phyloP scores from a whole-genome alignment of 2,113 vertebrate genomes.

The Cygnus atratus region DNA sequence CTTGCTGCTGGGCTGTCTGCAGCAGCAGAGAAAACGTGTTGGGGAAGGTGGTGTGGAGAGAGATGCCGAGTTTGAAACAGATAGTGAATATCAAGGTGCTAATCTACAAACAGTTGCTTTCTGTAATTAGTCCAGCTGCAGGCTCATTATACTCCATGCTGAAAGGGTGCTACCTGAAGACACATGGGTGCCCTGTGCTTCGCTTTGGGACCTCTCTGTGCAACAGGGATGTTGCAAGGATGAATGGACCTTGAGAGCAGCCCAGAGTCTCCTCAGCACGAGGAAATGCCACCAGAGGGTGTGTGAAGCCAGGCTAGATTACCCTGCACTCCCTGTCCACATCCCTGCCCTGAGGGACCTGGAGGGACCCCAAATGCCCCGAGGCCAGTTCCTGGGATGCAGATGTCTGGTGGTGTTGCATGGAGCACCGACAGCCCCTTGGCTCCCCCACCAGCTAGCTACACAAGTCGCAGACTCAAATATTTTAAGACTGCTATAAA shows the following conservation, averaged over 20 bases:
- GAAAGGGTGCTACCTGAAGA: background rate
- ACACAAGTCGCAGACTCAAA: background rate
- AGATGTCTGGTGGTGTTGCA: rapidly evolving
- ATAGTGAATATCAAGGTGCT: background rate
- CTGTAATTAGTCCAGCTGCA: background rate
- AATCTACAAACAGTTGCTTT: background rate
- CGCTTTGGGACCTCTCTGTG: background rate
- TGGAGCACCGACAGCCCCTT: background rate
- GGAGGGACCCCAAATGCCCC: rapidly evolving
- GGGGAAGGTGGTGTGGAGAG: background rate
- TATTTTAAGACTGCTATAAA: background rate
- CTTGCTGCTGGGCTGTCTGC: background rate
- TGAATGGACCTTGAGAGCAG: background rate
- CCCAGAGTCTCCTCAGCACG: background rate
- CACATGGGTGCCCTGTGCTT: rapidly evolving
- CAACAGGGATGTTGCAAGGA: background rate
- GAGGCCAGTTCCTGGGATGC: background rate
- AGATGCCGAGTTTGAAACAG: background rate
- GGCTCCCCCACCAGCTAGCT: background rate
- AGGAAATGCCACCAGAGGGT: background rate
- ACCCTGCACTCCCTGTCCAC: background rate
- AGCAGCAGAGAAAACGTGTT: background rate
- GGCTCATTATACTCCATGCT: background rate
- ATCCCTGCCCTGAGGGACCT: background rate
- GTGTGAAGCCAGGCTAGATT: background rate